Base-by-base conservation (phyloP, 1,140 invertebrate species). In the Nasonia longicornis region DNA sequence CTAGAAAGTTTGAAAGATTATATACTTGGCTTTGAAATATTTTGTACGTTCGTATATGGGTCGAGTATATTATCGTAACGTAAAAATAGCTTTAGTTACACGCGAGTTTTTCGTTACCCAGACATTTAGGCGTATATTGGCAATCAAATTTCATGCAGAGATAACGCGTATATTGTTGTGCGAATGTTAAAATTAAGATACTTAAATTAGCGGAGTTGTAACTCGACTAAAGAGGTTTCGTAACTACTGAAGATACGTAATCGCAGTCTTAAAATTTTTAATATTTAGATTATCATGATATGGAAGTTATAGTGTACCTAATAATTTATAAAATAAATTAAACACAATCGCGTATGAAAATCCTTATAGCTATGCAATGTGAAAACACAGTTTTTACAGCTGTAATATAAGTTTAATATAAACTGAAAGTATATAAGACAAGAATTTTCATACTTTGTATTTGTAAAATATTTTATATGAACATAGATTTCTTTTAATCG, bases 41-140 rank as follows among this genome's bases (percentile, higher is more conserved):
- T 78, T 52, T 80, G 29, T n/a, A 80, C 22, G 11, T 69, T 52
- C 58, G n/a, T 69, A 80, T 69, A 80, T 20, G 4, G 26, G 8
- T 70, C 26, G 7, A 79, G 16, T 74, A 74, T 74, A 22, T n/a
- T 35, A n/a, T 64, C 63, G 63, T 48, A 48, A 48, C 20, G 20
- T 78, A 35, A 45, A 29, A 22, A 58, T 42, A 69, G 42, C 66
- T 67, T 35, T 26, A 52, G 66, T n/a, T 48, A 10, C 26, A 26
- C 20, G 29, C n/a, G 63, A 73, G 14, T 73, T 22, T 79, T 77
- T 74, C 26, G 6, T 31, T 73, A 45, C 22, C 38, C n/a, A 22
- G 14, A 35, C 20, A 66, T 45, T 64, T 73, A 79, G 16, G 70
- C 70, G 70, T 73, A 66, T 8, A 79, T 79, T 73, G 78, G 70